Percentiles rank a stretch among this genome's conserved stretches.
Conservation (phyloP, 2,113 vertebrate genomes). For the Sebastes fasciatus region DNA sequence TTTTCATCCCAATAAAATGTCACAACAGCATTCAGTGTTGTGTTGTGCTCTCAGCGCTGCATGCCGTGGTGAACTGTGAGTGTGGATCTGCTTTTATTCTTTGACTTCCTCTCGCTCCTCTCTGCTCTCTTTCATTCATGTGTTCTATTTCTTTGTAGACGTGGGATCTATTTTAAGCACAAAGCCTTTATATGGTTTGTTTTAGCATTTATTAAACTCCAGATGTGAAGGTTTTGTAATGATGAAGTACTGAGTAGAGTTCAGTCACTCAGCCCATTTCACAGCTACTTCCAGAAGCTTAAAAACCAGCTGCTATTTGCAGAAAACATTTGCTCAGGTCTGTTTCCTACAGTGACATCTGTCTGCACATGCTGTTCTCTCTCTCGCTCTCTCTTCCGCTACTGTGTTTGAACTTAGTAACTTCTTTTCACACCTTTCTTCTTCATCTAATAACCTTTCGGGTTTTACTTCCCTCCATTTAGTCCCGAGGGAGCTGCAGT, state of each 20-base stretch:
- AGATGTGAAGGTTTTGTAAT: neutral
- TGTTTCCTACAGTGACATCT: neutral
- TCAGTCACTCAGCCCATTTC: neutral
- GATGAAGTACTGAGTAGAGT: neutral
- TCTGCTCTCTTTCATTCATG: neutral
- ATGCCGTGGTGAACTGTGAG: slow-evolving; percentile 19
- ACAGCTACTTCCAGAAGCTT: neutral
- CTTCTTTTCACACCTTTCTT: neutral
- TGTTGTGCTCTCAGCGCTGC: slow-evolving; percentile 36
- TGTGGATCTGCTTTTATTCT: neutral
- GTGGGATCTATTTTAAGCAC: slow-evolving; percentile 9
- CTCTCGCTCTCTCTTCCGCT: neutral
- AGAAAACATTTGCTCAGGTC: neutral
- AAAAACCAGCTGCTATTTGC: neutral
- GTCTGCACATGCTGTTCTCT: neutral
- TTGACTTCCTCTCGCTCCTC: neutral
- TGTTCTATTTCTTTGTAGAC: neutral
- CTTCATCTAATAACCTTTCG: neutral
- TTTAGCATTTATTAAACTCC: neutral
- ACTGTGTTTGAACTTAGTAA: neutral
- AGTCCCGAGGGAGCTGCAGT: neutral
- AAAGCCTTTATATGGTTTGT: neutral
- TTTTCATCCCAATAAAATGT: slow-evolving; percentile 66
- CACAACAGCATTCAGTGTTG: slow-evolving; percentile 20
- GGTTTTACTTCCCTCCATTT: neutral